A percentile compares a stretch with the other conserved stretches of the same genome.
Conservation (phyloP, 2,797 vertebrate species). For the Limnodromus scolopaceus region DNA sequence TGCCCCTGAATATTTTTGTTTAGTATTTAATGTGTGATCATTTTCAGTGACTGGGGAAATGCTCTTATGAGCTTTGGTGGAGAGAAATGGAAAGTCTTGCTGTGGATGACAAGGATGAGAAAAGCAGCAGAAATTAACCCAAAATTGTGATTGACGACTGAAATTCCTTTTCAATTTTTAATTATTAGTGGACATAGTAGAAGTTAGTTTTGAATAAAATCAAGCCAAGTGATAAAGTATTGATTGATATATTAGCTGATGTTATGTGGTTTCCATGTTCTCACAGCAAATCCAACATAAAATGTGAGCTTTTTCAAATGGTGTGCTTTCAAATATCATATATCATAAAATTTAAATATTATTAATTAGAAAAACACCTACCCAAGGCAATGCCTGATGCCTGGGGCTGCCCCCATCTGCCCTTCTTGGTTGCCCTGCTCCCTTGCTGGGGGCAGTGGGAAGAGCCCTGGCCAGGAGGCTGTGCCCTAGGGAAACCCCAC, state of each 20-base stretch:
- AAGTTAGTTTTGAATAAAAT: not conserved
- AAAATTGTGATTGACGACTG: not conserved
- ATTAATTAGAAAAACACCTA: not conserved
- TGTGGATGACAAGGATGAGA: not conserved
- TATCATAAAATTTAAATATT: not conserved
- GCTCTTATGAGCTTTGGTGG: fast-evolving
- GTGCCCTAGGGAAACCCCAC: not conserved
- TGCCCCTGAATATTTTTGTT: not conserved
- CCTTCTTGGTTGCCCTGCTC: not conserved
- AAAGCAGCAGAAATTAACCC: not conserved
- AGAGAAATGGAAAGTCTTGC: not conserved
- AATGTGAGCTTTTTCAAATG: not conserved
- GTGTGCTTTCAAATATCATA: not conserved
- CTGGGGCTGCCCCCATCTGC: not conserved
- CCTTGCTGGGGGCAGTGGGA: not conserved
- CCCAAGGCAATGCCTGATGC: not conserved
- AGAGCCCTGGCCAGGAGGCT: not conserved
- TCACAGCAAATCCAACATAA: not conserved
- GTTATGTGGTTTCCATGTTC: not conserved
- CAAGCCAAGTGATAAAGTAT: not conserved
- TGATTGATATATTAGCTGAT: not conserved
- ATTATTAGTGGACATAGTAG: not conserved
- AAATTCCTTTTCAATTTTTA: not conserved
- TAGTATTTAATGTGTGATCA: not conserved
- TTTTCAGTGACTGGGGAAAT: not conserved